A percentile compares a stretch with the other conserved stretches of the same genome.
Conservation (phyloP, 2,113 vertebrate species). For the Embiotoca jacksoni region DNA sequence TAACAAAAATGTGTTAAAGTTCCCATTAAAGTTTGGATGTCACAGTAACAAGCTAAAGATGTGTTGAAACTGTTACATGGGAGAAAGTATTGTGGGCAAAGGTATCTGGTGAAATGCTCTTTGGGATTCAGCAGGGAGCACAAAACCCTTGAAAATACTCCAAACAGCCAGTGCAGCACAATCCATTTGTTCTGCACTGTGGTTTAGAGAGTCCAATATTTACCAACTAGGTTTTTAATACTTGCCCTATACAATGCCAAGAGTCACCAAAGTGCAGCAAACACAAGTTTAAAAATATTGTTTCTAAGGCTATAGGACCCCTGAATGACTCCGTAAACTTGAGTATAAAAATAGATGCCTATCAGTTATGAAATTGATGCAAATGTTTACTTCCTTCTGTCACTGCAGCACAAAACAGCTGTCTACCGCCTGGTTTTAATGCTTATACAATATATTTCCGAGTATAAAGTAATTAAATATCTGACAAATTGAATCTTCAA, state of each 20-base stretch:
- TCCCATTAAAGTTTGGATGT: neutral
- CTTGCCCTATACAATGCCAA: conserved; percentile 1
- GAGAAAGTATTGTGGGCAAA: neutral
- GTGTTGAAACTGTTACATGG: neutral
- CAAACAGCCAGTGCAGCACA: conserved; percentile 22
- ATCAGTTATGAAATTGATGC: neutral
- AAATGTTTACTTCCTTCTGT: neutral
- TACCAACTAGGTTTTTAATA: conserved; percentile 5
- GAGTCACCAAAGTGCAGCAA: too few relatives aligned
- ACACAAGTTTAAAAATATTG: neutral
- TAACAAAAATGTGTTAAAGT: neutral
- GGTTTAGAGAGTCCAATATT: conserved; percentile 5
- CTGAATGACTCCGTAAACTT: neutral
- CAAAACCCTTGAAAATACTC: conserved; percentile 17
- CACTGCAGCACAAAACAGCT: neutral
- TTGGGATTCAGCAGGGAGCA: conserved; percentile 8
- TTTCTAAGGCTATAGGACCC: neutral
- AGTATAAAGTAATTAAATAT: neutral
- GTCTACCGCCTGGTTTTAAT: neutral
- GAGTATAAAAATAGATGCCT: neutral
- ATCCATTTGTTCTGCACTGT: conserved; percentile 28
- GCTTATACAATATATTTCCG: neutral
- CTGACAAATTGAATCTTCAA: neutral
- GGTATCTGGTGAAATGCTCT: conserved; percentile 14
- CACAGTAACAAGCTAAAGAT: neutral